phyloP scores from a whole-genome alignment of 37 sponge, comb jelly and placozoan species.

The Geodia barretti region DNA sequence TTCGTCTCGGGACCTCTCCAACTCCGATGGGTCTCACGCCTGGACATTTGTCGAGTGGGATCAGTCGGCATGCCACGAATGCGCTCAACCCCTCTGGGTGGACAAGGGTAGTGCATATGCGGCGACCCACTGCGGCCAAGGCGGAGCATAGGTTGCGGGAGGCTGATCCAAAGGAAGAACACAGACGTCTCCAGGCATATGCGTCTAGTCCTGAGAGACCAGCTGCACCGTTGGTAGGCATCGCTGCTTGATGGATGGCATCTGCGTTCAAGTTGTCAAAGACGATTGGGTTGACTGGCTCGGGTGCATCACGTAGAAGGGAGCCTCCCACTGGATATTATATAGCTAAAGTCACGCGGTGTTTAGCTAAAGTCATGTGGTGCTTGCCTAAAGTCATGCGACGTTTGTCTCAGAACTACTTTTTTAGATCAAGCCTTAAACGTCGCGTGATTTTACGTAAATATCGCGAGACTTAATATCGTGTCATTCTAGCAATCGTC shows the following conservation, averaged over 20 bases:
- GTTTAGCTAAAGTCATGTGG: no score
- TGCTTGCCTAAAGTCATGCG: no score
- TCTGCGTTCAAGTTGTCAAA: constrained; percentile 25
- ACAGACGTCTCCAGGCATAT: constrained; percentile 38
- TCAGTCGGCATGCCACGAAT: constrained; percentile 43
- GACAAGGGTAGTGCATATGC: constrained; percentile 38
- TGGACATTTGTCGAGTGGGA: constrained; percentile 59
- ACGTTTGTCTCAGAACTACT: no score
- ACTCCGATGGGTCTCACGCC: constrained; percentile 65
- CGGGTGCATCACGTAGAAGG: constrained; percentile 1
- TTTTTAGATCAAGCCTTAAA: no score
- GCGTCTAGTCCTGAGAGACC: constrained; percentile 50
- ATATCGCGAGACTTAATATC: no score
- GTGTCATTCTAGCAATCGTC: no score
- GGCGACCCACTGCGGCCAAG: constrained; percentile 28
- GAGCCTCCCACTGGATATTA: background rate
- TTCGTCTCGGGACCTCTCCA: constrained; percentile 53
- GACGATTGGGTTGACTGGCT: constrained; percentile 20
- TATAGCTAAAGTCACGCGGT: no score
- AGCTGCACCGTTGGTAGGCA: constrained; percentile 38
- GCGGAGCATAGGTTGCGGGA: constrained; percentile 27
- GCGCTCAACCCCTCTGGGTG: constrained; percentile 38
- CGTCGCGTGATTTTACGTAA: no score
- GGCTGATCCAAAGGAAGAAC: constrained; percentile 43
- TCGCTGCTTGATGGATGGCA: constrained; percentile 5